Evolutionary conservation across 2,888 invertebrate genomes (phyloP), one percentile per base, ranked within the genome.

Genomic region (Microctonus brassicae): DNA sequence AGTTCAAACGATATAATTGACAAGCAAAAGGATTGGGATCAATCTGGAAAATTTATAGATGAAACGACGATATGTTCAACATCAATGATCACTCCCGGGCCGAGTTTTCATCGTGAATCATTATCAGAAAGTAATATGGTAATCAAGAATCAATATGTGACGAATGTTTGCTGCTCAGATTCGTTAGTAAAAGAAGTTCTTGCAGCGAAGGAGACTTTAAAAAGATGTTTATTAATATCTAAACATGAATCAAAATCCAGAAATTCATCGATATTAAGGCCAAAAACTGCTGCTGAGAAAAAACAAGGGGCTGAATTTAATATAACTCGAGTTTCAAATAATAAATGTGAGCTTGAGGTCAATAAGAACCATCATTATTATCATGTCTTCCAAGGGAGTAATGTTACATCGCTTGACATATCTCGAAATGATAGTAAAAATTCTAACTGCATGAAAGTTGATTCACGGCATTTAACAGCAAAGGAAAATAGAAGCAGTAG

Each of bases 161-260:
- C 36, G 69, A 75, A 70, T 13, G 64, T 75, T 47, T 83, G 81
- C 34, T 82, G 80, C 36, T 82, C 83, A 13, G 86, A 87, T 69
- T 76, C 79, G 10, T 74, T 87, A 52, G 82, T 84, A 47, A 85
- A 86, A 67, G 85, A 87, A 74, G 85, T 87, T 7, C 68, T 87
- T 22, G 86, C 87, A 17, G 87, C 87, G 5, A 87, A 87, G 60
- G 87, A 87, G 57, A 83, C 83, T 10, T 74, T 86, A 17, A 85
- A 81, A 68, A 83, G 82, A 52, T 86, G 82, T 67, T 78, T 86
- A 11, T 67, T 61, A 9, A 82, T 73, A 66, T 79, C 78, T 52
- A 73, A 74, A 47, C 66, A 36, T 20, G 73, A 75, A 55, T 76
- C 75, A 69, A 71, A 74, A 60, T 55, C 36, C n/a, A 71, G 73